Evolutionary conservation across 2,888 invertebrate genomes (phyloP).

Genomic region (Ornithoptera priamus): DNA sequence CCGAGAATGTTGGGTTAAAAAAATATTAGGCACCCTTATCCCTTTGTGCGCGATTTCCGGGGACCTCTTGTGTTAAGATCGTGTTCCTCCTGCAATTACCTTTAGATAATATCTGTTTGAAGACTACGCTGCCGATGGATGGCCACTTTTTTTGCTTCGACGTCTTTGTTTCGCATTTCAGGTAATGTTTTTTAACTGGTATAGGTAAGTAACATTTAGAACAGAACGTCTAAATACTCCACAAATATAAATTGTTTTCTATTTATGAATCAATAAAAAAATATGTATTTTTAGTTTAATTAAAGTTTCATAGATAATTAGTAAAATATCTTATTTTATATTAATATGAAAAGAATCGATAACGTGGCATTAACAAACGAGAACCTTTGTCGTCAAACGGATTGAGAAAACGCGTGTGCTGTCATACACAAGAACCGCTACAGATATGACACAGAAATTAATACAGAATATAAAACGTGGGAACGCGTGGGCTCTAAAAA

Average conservation of each 20-base stretch:
- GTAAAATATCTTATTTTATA: too few relatives aligned
- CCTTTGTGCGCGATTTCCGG: slow-evolving; percentile 27
- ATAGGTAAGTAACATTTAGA: background rate
- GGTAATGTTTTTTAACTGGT: background rate
- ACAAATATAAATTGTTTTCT: too few relatives aligned
- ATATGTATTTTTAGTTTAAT: too few relatives aligned
- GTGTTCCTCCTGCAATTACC: slow-evolving; percentile 23
- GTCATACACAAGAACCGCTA: background rate
- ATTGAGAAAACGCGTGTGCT: too few relatives aligned
- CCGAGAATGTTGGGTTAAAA: slow-evolving; percentile 11
- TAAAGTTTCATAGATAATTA: too few relatives aligned
- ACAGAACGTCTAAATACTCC: too few relatives aligned
- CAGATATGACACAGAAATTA: background rate
- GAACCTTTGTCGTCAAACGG: too few relatives aligned
- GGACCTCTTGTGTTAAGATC: slow-evolving; percentile 19
- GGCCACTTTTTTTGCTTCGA: background rate
- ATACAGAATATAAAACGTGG: slow-evolving; percentile 1
- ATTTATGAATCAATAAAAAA: too few relatives aligned
- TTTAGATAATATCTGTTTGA: slow-evolving; percentile 25
- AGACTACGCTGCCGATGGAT: background rate
- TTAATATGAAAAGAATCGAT: too few relatives aligned
- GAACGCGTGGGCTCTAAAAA: background rate
- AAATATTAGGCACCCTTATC: slow-evolving; percentile 11
- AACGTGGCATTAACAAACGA: too few relatives aligned
- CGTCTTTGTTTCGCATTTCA: background rate